Base-by-base conservation (phyloP, 2,797 vertebrate genomes). In the Lepilemur septentrionalis region DNA sequence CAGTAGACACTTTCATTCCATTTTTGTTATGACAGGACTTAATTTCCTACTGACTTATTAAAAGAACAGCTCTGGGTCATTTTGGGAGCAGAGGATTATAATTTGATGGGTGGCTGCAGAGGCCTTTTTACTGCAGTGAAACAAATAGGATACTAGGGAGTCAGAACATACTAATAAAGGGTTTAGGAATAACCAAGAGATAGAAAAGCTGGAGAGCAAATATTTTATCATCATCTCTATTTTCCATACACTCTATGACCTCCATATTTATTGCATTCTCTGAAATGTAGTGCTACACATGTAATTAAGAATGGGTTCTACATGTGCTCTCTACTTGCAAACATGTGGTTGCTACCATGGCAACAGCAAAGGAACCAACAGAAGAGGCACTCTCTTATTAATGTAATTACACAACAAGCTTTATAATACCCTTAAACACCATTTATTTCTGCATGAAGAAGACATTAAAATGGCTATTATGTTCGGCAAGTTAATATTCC, bases 331-430 rank as follows among this genome's bases (percentile, higher is more conserved):
- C 96, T 98, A 98, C 98, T 98, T 98, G 97, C 96, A 98, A 98
- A 98, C 97, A 97, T 96, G 96, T 97, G 94, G 96, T 97, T 73
- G 98, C 98, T 98, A 97, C 98, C 98, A 99, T 99, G 98, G 98
- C 98, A 99, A 99, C 98, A 94, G 96, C 97, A 98, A 98, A 98
- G 97, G 96, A 98, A 98, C 38, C 70, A 97, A 91, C 96, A 96
- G 94, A 98, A 98, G 96, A 97, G 96, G 97, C 97, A 98, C 97
- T 81, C 97, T 96, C 97, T 98, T 98, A 98, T 98, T 98, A 98
- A 98, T 98, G 97, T 98, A 98, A 99, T 98, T 98, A 98, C 92
- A 98, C 57, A 98, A 98, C 94, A 91, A 98, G 98, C 89, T 98
- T 86, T 98, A 97, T 98, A 98, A 98, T 97, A 95, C 97, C 92